These are phyloP conservation scores for Pygocentrus nattereri DNA, from an alignment of 2,797 vertebrate genomes.

Conservation along the genomic window DNA sequence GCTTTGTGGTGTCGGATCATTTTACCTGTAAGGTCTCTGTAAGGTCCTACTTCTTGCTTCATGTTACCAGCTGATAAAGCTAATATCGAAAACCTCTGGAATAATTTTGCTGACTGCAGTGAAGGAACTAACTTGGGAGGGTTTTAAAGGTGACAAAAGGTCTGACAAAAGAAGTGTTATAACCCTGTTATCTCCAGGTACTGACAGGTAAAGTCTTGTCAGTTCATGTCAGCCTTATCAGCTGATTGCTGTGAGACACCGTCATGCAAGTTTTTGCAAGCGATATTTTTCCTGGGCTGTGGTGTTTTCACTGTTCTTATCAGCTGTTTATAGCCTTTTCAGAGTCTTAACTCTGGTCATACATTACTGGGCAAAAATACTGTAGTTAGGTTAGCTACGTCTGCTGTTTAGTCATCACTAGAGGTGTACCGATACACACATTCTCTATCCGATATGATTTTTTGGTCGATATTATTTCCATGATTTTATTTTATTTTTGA, in stretches of 20 bases:
- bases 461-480: too few relatives aligned
- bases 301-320: neutral
- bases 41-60: neutral
- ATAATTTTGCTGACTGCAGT: neutral
- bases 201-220: neutral
- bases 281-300: neutral
- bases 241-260: neutral
- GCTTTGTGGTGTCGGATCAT: neutral
- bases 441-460: too few relatives aligned
- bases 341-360: neutral
- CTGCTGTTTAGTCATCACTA: neutral
- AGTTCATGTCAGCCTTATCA: neutral
- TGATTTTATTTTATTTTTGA: too few relatives aligned
- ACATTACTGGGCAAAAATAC: neutral
- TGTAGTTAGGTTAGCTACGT: neutral
- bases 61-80: neutral
- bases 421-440: too few relatives aligned
- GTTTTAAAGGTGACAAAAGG: neutral
- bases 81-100: neutral
- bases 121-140: too few relatives aligned
- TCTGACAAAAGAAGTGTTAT: neutral
- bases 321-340: neutral
- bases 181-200: neutral
- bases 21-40: neutral
- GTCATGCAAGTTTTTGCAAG: too few relatives aligned